Evolutionary conservation across 2,797 vertebrate genomes (phyloP).

Genomic region (Thripadectes ignobilis): DNA sequence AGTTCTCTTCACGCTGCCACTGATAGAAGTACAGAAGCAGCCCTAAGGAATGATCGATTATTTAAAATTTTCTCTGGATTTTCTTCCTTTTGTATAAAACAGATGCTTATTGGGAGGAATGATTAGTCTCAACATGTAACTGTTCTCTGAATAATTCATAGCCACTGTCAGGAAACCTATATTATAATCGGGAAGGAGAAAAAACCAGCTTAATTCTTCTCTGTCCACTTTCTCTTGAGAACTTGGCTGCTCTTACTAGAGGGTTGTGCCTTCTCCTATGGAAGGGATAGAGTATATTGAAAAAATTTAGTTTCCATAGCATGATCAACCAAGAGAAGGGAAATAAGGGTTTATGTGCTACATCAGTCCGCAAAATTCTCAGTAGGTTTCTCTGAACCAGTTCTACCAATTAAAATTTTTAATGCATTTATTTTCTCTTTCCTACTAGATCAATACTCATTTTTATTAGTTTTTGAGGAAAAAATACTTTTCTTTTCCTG

Average conservation of each 20-base stretch:
- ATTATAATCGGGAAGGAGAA: no score
- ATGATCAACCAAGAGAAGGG: not conserved
- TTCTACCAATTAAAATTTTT: not conserved
- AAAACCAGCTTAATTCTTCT: no score
- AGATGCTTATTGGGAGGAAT: not conserved
- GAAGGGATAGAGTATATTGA: not conserved
- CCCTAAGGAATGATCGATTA: not conserved
- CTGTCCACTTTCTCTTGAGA: no score
- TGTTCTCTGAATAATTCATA: slow-evolving; percentile 17
- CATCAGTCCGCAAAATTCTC: not conserved
- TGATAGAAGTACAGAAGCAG: not conserved
- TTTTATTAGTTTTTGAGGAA: not conserved
- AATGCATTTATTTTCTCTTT: not conserved
- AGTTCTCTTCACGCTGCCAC: not conserved
- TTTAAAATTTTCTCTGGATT: not conserved
- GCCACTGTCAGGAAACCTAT: not conserved
- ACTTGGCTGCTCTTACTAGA: not conserved
- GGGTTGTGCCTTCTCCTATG: not conserved
- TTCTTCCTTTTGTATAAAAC: not conserved
- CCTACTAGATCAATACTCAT: not conserved
- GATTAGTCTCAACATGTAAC: not conserved
- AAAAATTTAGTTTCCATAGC: not conserved
- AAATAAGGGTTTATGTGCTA: not conserved
- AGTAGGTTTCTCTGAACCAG: not conserved
- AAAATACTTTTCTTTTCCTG: not conserved